Conservation (phyloP, 2,888 invertebrate species). For the Acanthosepion lycidas region DNA sequence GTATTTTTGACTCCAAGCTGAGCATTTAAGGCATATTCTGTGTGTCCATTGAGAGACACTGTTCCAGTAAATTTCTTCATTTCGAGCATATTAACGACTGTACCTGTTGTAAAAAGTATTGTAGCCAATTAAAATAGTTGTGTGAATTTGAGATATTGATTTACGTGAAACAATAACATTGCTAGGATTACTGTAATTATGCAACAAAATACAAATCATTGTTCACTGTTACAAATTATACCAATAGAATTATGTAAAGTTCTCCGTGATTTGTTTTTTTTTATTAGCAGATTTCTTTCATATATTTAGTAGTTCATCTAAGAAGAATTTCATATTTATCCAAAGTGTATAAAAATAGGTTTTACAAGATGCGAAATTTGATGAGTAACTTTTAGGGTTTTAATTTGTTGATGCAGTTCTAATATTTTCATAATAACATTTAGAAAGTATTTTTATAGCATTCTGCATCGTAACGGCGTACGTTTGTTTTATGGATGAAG, state of each 20-base stretch:
- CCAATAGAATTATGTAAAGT: background rate
- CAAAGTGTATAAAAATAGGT: background rate
- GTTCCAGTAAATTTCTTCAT: background rate
- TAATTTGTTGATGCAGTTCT: background rate
- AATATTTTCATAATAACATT: background rate
- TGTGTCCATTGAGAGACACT: background rate
- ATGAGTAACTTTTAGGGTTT: background rate
- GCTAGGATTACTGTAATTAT: no score
- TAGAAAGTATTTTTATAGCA: background rate
- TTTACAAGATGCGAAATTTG: background rate
- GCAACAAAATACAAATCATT: background rate
- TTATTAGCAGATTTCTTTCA: background rate
- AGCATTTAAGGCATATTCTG: background rate
- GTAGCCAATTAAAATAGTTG: background rate
- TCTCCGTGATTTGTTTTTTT: background rate
- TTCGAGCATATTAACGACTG: background rate
- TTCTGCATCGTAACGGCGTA: background rate
- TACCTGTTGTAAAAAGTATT: conserved; percentile 23
- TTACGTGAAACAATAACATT: background rate
- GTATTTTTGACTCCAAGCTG: background rate
- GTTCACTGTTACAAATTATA: background rate
- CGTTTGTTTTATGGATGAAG: no score
- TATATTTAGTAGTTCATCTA: background rate
- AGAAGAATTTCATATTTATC: background rate
- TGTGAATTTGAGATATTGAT: background rate